Evolutionary conservation across 2,888 invertebrate genomes (phyloP).

Genomic region (Lasioglossum malachurum): DNA sequence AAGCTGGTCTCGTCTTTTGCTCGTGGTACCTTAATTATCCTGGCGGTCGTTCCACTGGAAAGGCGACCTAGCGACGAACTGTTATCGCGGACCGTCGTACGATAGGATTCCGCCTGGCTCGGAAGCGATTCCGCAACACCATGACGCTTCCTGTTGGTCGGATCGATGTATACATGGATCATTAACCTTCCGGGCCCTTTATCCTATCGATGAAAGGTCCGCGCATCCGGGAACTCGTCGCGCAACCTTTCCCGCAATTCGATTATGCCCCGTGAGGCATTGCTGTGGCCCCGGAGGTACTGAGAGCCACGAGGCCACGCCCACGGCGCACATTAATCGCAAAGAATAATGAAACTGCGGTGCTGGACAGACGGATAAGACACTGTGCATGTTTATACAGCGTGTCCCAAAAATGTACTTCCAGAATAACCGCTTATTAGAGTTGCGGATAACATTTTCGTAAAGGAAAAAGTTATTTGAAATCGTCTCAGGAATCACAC

Average conservation of each 20-base stretch:
- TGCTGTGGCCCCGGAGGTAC: not conserved
- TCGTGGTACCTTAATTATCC: slow-evolving; percentile 72
- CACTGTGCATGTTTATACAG: too few species aligned
- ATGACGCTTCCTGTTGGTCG: slow-evolving; percentile 54
- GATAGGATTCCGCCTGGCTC: slow-evolving; percentile 52
- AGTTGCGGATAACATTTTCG: too few species aligned
- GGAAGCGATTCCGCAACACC: slow-evolving; percentile 60
- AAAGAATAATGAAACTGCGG: not conserved
- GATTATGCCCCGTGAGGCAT: not conserved
- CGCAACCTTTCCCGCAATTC: not conserved
- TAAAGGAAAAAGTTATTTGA: too few species aligned
- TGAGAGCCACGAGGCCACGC: not conserved
- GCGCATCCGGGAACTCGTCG: slow-evolving; percentile 23
- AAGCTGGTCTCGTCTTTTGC: slow-evolving; percentile 62
- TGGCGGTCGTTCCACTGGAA: slow-evolving; percentile 53
- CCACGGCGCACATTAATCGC: not conserved
- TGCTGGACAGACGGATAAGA: too few species aligned
- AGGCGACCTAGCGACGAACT: slow-evolving; percentile 44
- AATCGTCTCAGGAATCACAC: too few species aligned
- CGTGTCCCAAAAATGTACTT: too few species aligned
- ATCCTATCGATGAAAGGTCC: slow-evolving; percentile 1
- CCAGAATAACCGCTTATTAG: too few species aligned
- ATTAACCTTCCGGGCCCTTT: slow-evolving; percentile 41
- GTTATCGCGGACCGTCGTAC: slow-evolving; percentile 55
- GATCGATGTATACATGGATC: slow-evolving; percentile 31